Percentiles rank a stretch among this genome's conserved stretches.
Conservation (phyloP, 2,797 vertebrate species). For the Chrysocyon brachyurus region DNA sequence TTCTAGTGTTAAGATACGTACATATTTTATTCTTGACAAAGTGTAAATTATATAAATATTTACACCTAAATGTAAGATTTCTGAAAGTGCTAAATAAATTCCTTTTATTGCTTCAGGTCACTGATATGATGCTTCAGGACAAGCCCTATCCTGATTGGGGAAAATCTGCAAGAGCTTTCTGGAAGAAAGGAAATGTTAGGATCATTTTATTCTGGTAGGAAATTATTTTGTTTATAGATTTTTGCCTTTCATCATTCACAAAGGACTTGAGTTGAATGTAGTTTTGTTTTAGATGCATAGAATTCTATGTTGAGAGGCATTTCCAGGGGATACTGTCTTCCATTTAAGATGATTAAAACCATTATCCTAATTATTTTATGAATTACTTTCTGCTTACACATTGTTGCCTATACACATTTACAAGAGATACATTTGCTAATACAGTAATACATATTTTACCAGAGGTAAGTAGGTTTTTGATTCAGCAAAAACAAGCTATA, state of each 20-base stretch:
- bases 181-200: conserved; percentile 96
- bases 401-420: not conserved
- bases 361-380: conserved; percentile 39
- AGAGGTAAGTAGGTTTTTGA: conserved; percentile 47
- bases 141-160: conserved; percentile 97
- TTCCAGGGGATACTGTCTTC: not conserved
- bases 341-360: conserved; percentile 42
- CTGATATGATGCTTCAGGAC: conserved; percentile 99
- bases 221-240: conserved; percentile 48
- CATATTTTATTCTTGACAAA: not conserved
- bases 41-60: not conserved
- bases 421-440: not conserved
- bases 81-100: not conserved
- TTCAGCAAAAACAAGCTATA: conserved; percentile 43
- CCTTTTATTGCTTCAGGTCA: conserved; percentile 91
- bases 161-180: conserved; percentile 95
- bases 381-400: conserved; percentile 28
- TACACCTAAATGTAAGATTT: conserved; percentile 2
- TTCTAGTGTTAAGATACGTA: not conserved
- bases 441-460: not conserved
- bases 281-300: not conserved
- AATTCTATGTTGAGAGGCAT: not conserved
- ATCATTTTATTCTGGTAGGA: conserved; percentile 98
- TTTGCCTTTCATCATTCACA: conserved; percentile 15
- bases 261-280: not conserved